Conservation (phyloP, 2,797 vertebrate species). For the Hylomyscus alleni region DNA sequence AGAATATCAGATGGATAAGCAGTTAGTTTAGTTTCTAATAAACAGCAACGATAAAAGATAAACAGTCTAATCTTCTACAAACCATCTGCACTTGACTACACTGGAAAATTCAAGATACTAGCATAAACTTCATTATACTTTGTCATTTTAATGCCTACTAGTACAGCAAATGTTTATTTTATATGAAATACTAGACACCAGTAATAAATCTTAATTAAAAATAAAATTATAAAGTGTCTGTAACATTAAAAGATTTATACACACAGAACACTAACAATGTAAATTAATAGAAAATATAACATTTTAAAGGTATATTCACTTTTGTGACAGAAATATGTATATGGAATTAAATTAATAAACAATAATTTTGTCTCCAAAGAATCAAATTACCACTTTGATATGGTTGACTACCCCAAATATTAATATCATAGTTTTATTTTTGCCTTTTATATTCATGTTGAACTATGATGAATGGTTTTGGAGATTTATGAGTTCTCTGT, state of each 20-base stretch:
- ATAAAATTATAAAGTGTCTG: slow-evolving; percentile 36
- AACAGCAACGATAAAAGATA: slow-evolving; percentile 57
- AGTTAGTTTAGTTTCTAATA: slow-evolving; percentile 59
- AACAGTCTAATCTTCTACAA: slow-evolving; percentile 60
- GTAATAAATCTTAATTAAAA: slow-evolving; percentile 50
- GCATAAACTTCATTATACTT: slow-evolving; percentile 48
- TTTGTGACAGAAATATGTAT: background rate
- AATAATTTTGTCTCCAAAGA: slow-evolving; percentile 43
- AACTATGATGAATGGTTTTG: background rate
- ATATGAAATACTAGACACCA: slow-evolving; percentile 38
- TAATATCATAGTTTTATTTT: slow-evolving; percentile 5
- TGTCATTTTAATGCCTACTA: slow-evolving; percentile 10
- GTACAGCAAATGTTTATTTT: background rate
- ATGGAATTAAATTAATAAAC: slow-evolving; percentile 49
- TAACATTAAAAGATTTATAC: background rate
- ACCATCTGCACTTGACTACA: slow-evolving; percentile 66
- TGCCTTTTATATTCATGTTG: slow-evolving; percentile 44
- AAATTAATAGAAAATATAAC: background rate
- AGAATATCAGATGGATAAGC: slow-evolving; percentile 59
- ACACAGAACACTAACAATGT: background rate
- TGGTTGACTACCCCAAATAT: background rate
- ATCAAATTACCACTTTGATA: slow-evolving; percentile 62
- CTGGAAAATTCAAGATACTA: slow-evolving; percentile 37
- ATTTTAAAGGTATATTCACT: slow-evolving; percentile 32
- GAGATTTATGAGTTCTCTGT: background rate